Conservation (phyloP, 2,888 invertebrate genomes). For the Neoascia interrupta region DNA sequence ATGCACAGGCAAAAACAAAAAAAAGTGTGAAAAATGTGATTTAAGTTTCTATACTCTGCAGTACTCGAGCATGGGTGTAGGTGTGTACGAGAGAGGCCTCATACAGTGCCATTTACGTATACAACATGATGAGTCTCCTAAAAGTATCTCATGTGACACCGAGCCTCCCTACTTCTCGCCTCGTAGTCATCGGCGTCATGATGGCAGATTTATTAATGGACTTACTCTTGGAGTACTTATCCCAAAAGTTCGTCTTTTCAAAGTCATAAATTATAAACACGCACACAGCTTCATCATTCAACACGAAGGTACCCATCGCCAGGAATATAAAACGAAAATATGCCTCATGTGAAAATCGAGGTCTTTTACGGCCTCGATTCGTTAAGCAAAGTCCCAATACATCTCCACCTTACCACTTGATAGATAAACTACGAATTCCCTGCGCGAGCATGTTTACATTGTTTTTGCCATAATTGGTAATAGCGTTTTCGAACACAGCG, state of each 20-base stretch:
- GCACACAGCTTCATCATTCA: too few species aligned
- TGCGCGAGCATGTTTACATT: conserved; percentile 1
- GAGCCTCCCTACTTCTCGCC: not conserved
- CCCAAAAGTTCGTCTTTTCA: conserved; percentile 61
- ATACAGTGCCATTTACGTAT: conserved; percentile 32
- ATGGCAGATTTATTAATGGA: conserved; percentile 65
- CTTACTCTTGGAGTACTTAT: conserved; percentile 60
- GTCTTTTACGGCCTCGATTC: conserved; percentile 29
- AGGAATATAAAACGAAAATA: conserved; percentile 16
- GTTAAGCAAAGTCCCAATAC: not conserved
- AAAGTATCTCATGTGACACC: not conserved
- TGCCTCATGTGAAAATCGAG: conserved; percentile 19
- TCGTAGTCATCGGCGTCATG: conserved; percentile 18
- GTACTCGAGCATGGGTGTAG: not conserved
- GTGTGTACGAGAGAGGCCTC: not conserved
- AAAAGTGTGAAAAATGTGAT: conserved; percentile 43
- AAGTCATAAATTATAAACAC: conserved; percentile 57
- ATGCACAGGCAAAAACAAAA: too few species aligned
- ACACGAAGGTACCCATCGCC: conserved; percentile 1
- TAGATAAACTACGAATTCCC: conserved; percentile 20
- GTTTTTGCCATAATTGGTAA: conserved; percentile 34
- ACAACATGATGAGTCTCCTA: conserved; percentile 21
- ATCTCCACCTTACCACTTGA: not conserved
- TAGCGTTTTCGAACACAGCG: conserved; percentile 27
- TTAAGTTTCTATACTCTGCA: too few species aligned